Base-by-base conservation (phyloP, 2,113 vertebrate genomes). In the Grantiella picta region DNA sequence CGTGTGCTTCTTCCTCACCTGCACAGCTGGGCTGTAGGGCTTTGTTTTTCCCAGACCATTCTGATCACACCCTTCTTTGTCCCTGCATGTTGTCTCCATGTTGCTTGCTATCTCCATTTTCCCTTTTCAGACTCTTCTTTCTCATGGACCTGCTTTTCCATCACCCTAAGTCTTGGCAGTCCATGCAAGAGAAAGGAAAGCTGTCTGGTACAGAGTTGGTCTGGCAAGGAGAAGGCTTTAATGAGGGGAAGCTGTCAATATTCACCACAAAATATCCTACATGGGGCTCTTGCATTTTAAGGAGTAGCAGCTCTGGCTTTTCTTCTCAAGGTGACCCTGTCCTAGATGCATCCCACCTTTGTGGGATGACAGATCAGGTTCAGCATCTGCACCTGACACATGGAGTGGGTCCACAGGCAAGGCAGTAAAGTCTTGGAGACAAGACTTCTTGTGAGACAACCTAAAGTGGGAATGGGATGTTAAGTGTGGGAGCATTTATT, bases 231-330 rank as follows among this genome's bases (percentile, higher is more conserved):
- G 12, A 57, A n/a, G 11, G 8, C 6, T 68, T 80, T 38, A 68
- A 5, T 3, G 15, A 50, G 31, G 79, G 18, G 16, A 47, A 4
- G 1, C 3, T 65, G 8, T 33, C 2, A 2, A 2, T 3, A 23
- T 56, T 20, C 29, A 35, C 13, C 11, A 40, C 24, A 69, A 83
- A 69, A 77, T 49, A 71, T 7, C 7, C 2, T 45, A 11, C 22
- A 8, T 66, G 9, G 54, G 15, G 8, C 15, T 45, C 5, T 11
- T 54, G 13, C 2, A 33, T 12, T 72, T 82, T 42, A 60, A 82
- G 18, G 4, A 22, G 2, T 25, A 53, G 5, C 3, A 73, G 2
- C 18, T 73, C 35, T 60, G 12, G 6, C 9, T 22, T 56, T 81
- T 33, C 5, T n/a, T 29, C 76, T 49, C 15, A 5, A 5, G 6